phyloP scores from a whole-genome alignment of 2,888 invertebrate genomes.

The Sepioteuthis lessoniana region DNA sequence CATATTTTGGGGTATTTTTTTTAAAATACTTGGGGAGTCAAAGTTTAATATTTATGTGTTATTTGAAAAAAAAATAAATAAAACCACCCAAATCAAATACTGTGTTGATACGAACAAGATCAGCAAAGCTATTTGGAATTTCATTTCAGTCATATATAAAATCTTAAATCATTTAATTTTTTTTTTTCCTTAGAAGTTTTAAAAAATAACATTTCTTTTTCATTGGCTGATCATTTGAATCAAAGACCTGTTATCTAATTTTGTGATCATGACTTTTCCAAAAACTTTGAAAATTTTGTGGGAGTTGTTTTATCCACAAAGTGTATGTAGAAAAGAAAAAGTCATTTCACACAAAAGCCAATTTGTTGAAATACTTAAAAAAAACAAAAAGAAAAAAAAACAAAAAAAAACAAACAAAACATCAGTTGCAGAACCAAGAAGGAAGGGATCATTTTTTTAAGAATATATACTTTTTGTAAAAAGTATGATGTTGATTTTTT shows the following conservation, averaged over 20 bases:
- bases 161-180: neutral
- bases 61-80: neutral
- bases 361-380: too few relatives aligned
- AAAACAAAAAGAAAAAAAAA: too few relatives aligned
- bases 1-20: too few relatives aligned
- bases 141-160: conserved; percentile 18
- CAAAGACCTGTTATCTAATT: neutral
- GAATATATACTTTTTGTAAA: conserved; percentile 4
- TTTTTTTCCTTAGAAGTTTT: neutral
- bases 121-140: conserved; percentile 25
- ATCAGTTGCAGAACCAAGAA: conserved; percentile 33
- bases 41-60: neutral
- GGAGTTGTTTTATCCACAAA: neutral
- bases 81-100: conserved; percentile 23
- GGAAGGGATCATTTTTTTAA: neutral
- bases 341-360: neutral
- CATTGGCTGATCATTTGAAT: neutral
- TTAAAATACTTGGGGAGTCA: neutral
- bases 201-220: neutral
- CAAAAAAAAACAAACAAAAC: too few relatives aligned
- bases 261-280: conserved; percentile 15
- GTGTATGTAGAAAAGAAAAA: neutral
- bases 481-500: neutral
- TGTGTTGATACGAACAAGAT: conserved; percentile 17
- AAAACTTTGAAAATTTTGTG: neutral